These are phyloP conservation scores for Ascidia mentula DNA, from an alignment of 23 tunicate species.

Conservation along the genomic window DNA sequence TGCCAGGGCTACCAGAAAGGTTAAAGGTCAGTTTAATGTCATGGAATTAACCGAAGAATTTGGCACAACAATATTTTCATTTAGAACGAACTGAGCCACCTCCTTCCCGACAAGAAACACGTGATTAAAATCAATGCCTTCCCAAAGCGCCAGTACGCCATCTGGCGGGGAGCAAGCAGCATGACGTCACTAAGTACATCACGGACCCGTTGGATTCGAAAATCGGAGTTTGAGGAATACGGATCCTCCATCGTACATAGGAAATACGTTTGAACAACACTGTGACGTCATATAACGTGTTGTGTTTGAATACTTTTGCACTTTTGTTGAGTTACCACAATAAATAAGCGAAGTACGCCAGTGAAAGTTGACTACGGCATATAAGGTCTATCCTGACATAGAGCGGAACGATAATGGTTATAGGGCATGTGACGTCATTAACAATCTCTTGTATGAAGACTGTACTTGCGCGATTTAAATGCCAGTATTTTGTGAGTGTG, in stretches of 20 bases:
- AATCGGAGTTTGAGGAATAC: constrained; percentile 46
- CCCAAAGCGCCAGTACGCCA: constrained; percentile 68
- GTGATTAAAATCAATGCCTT: constrained; percentile 31
- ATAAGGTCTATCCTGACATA: too few relatives aligned
- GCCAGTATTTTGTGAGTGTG: too few relatives aligned
- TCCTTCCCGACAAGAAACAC: constrained; percentile 7
- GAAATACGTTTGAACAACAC: constrained; percentile 39
- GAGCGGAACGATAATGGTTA: too few relatives aligned
- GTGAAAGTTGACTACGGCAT: too few relatives aligned
- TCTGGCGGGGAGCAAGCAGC: constrained; percentile 59
- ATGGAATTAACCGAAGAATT: neutral
- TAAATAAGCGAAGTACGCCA: too few relatives aligned
- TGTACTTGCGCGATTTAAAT: too few relatives aligned
- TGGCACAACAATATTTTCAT: neutral
- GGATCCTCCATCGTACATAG: constrained; percentile 56
- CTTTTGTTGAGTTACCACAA: too few relatives aligned
- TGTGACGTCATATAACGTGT: neutral
- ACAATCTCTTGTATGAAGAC: too few relatives aligned
- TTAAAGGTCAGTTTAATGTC: constrained; percentile 21
- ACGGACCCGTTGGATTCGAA: constrained; percentile 50
- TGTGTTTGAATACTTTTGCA: too few relatives aligned
- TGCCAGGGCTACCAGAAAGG: constrained; percentile 46
- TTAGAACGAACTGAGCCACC: constrained; percentile 29
- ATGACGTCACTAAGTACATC: constrained; percentile 57
- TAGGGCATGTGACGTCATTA: too few relatives aligned